A percentile compares a stretch with the other conserved stretches of the same genome.
phyloP scores from a whole-genome alignment of 2,797 vertebrate genomes.

The Poeciliopsis paucimaculata region DNA sequence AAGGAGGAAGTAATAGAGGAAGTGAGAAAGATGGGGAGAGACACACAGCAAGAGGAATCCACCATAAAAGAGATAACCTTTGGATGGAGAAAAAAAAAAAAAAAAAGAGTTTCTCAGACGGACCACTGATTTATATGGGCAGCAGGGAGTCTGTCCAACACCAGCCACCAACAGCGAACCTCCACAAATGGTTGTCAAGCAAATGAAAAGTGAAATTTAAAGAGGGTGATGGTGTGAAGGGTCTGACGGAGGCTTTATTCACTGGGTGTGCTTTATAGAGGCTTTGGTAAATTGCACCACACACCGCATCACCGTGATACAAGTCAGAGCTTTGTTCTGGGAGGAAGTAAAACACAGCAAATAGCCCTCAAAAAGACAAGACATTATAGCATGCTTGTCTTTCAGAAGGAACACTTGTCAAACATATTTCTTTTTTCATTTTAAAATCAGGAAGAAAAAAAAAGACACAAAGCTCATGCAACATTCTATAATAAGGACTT shows the following conservation, averaged over 20 bases:
- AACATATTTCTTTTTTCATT: constrained; percentile 36
- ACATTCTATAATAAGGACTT: constrained; percentile 26
- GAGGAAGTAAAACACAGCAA: constrained; percentile 63
- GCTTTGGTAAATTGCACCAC: constrained; percentile 75
- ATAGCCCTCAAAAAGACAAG: constrained; percentile 72
- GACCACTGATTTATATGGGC: constrained; percentile 67
- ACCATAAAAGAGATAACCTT: constrained; percentile 80
- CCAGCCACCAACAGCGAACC: constrained; percentile 75
- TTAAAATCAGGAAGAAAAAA: constrained; percentile 49
- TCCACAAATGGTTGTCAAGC: constrained; percentile 79
- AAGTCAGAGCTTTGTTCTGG: constrained; percentile 67
- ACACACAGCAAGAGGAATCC: constrained; percentile 26
- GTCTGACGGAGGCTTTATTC: constrained; percentile 62
- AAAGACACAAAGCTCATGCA: constrained; percentile 20
- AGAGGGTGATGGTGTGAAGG: constrained; percentile 65
- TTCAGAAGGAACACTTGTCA: constrained; percentile 32
- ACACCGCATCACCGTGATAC: constrained; percentile 72
- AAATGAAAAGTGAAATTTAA: constrained; percentile 83
- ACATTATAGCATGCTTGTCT: constrained; percentile 53
- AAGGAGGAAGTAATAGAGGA: constrained; percentile 76
- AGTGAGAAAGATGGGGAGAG: constrained; percentile 38
- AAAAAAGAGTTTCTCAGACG: constrained; percentile 76
- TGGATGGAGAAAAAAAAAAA: constrained; percentile 51
- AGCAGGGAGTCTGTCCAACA: constrained; percentile 71
- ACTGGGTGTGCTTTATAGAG: constrained; percentile 72